phyloP scores from a whole-genome alignment of 1,140 invertebrate species.

The Phocides pigmalion region DNA sequence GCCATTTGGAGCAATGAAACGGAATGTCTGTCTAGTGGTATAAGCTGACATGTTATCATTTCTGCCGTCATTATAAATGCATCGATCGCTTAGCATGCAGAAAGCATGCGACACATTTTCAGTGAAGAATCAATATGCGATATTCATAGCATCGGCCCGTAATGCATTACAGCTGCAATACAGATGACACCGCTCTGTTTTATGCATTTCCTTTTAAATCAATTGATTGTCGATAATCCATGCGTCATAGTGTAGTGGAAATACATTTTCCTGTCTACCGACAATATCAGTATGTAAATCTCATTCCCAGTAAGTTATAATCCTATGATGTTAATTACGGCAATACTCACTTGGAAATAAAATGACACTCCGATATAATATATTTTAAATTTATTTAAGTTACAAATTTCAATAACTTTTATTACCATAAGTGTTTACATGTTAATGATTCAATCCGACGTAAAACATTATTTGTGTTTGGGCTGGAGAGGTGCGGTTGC shows the following conservation, averaged over 20 bases:
- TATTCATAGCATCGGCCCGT: slow-evolving; percentile 4
- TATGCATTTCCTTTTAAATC: slow-evolving; percentile 24
- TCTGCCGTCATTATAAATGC: slow-evolving; percentile 33
- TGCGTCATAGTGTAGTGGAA: slow-evolving; percentile 4
- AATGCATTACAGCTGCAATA: not conserved
- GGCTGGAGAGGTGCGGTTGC: no score
- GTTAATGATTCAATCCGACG: no score
- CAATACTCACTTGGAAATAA: no score
- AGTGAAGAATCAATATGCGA: slow-evolving; percentile 26
- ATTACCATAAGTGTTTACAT: no score
- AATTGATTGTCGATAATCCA: slow-evolving; percentile 11
- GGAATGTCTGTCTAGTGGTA: slow-evolving; percentile 18
- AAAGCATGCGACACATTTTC: slow-evolving; percentile 34
- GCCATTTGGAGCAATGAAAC: slow-evolving; percentile 16
- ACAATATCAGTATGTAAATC: not conserved
- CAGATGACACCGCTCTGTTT: not conserved
- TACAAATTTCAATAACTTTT: no score
- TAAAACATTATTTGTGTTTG: no score
- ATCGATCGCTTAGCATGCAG: slow-evolving; percentile 33
- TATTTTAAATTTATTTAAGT: no score
- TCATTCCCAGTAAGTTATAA: no score
- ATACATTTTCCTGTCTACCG: slow-evolving; percentile 11
- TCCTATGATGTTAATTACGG: no score
- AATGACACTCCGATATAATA: no score
- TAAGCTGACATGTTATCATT: slow-evolving; percentile 31